A percentile compares a stretch with the other conserved stretches of the same genome.
Conservation (phyloP, 2,888 invertebrate species). For the Drosophila niveifrons region DNA sequence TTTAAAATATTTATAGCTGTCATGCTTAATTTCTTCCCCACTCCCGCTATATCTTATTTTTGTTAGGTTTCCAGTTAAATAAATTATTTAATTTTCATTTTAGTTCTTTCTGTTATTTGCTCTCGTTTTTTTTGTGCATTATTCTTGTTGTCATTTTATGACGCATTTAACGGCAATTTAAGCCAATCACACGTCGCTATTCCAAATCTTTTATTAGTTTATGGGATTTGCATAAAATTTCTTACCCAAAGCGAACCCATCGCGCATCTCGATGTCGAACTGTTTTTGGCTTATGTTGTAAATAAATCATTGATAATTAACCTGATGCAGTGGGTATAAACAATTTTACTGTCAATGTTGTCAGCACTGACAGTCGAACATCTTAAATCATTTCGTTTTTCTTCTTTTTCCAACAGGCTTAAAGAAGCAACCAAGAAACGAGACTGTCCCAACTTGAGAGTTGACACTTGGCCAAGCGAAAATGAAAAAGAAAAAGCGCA, state of each 20-base stretch:
- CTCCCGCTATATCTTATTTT: constrained; percentile 3
- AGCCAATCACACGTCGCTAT: constrained; percentile 56
- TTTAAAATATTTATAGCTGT: constrained; percentile 76
- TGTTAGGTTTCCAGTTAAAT: constrained; percentile 53
- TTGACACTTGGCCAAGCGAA: constrained; percentile 42
- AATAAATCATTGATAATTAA: constrained; percentile 80
- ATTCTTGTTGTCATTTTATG: constrained; percentile 55
- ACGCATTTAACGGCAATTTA: constrained; percentile 52
- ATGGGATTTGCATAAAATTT: neutral
- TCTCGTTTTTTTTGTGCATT: constrained; percentile 24
- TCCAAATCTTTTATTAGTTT: neutral
- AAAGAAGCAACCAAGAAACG: neutral
- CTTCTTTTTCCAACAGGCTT: constrained; percentile 20
- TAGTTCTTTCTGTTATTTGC: constrained; percentile 12
- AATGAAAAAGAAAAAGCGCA: constrained; percentile 75
- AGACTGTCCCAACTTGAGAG: neutral
- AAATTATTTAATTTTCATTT: constrained; percentile 72
- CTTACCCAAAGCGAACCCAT: neutral
- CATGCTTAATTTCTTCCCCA: constrained; percentile 43
- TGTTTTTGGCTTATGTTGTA: constrained; percentile 55
- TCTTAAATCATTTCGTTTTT: constrained; percentile 77
- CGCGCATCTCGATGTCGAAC: neutral
- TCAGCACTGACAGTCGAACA: constrained; percentile 78
- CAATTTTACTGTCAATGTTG: constrained; percentile 81
- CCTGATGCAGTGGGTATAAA: constrained; percentile 75